phyloP scores from a whole-genome alignment of 2,113 vertebrate genomes.

The Balaeniceps rex region DNA sequence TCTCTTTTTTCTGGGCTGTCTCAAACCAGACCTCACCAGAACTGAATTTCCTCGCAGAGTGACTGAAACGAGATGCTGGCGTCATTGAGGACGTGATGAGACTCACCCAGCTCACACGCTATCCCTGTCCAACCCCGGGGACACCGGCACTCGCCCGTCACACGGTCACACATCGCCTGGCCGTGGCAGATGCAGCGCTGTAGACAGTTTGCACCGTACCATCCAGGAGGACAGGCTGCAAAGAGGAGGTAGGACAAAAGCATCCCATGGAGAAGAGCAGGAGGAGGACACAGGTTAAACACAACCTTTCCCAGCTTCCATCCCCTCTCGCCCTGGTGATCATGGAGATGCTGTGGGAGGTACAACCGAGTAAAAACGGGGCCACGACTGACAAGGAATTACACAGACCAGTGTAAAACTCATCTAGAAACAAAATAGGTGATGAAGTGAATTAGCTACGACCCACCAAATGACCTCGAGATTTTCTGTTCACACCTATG shows the following conservation, averaged over 20 bases:
- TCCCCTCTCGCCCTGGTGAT: background rate
- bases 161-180: constrained; percentile 40
- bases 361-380: background rate
- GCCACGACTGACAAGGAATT: background rate
- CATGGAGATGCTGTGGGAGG: background rate
- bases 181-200: constrained; percentile 69
- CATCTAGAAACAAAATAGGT: background rate
- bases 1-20: background rate
- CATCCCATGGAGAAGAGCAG: background rate
- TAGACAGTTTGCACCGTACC: constrained; percentile 61
- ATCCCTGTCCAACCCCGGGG: constrained; percentile 62
- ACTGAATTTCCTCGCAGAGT: background rate
- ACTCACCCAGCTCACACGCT: constrained; percentile 73
- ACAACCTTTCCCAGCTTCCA: background rate
- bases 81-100: background rate
- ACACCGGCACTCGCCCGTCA: constrained; percentile 68
- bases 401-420: background rate
- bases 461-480: background rate
- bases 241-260: background rate
- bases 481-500: background rate
- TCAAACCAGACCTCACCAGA: background rate
- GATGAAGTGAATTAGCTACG: background rate
- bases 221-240: constrained; percentile 68
- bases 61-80: accelerated
- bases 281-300: background rate